These are phyloP conservation scores for Ciona savignyi DNA, from an alignment of 23 tunicate genomes.

Conservation along the genomic window DNA sequence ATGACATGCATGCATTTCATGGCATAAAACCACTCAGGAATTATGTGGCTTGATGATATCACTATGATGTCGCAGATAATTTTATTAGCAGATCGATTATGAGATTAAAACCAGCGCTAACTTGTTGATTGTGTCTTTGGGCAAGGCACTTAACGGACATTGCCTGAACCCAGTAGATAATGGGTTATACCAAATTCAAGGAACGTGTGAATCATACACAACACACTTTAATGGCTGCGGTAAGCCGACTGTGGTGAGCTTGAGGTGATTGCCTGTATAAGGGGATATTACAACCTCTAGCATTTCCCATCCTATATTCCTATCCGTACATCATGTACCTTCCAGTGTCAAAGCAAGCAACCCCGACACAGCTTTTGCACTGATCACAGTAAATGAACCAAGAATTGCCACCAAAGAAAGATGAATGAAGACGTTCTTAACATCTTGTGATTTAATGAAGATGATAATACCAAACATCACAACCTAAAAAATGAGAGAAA, in stretches of 20 bases:
- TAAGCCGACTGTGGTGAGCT: no score
- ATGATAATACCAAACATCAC: constrained; percentile 18
- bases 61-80: neutral
- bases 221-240: no score
- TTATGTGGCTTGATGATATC: no score
- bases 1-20: no score
- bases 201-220: no score
- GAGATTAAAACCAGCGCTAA: neutral
- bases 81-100: neutral
- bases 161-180: no score
- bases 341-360: constrained; percentile 42
- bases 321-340: constrained; percentile 18
- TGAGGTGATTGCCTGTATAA: no score
- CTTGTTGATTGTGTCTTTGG: neutral
- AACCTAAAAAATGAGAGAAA: constrained; percentile 11
- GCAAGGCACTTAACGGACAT: no score
- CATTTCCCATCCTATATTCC: no score
- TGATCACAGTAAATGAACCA: constrained; percentile 84
- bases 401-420: constrained; percentile 60
- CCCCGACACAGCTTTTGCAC: constrained; percentile 91
- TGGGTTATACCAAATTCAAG: no score
- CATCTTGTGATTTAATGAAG: constrained; percentile 9
- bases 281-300: no score
- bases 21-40: no score
- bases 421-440: constrained; percentile 36